These are phyloP conservation scores for Xenops minutus DNA, from an alignment of 2,797 vertebrate genomes.

Conservation along the genomic window DNA sequence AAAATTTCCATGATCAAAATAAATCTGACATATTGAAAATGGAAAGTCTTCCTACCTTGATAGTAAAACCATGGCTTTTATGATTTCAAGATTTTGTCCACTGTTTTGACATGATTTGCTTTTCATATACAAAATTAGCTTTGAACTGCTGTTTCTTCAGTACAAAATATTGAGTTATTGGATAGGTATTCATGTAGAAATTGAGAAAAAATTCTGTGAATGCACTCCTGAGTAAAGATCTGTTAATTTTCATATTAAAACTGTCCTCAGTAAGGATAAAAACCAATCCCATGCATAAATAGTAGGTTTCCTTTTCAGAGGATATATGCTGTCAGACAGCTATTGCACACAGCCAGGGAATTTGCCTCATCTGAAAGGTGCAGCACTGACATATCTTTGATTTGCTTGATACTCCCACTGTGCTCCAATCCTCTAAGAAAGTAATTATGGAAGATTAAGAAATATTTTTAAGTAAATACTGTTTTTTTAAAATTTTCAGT, in stretches of 20 bases:
- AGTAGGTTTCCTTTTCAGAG: neutral
- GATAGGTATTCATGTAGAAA: neutral
- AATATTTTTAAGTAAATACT: neutral
- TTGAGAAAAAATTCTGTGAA: neutral
- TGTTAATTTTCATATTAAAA: neutral
- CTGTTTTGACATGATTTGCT: neutral
- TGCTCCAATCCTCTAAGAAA: neutral
- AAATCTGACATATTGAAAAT: neutral
- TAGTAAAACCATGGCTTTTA: neutral
- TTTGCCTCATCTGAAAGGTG: neutral
- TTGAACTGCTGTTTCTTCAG: neutral
- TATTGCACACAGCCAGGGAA: neutral
- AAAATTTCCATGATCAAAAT: slow-evolving; percentile 6
- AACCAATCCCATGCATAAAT: neutral
- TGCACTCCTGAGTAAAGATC: neutral
- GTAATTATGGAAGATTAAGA: neutral
- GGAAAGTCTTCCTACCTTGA: neutral
- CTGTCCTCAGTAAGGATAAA: neutral
- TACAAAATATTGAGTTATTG: neutral
- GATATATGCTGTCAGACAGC: neutral
- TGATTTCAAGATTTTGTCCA: neutral
- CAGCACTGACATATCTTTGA: neutral
- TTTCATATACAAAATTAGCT: neutral
- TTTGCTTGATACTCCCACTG: neutral
- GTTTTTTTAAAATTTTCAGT: neutral